phyloP scores from a whole-genome alignment of 64 coral and sea anemone genomes.

The Porites australiensis region DNA sequence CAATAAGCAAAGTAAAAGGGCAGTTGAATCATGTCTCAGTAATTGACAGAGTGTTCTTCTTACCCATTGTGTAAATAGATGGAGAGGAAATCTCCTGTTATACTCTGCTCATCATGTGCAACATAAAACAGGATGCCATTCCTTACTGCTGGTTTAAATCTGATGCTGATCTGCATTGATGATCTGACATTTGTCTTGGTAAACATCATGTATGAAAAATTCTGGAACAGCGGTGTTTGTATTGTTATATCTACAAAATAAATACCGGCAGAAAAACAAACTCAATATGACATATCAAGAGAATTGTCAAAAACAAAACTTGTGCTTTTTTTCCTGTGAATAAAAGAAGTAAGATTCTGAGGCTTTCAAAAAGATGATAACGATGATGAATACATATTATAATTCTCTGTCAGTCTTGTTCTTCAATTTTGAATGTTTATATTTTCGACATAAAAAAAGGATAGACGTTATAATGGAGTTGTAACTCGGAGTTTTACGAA shows the following conservation, averaged over 20 bases:
- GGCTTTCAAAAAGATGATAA: no score
- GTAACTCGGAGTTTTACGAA: no score
- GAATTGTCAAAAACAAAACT: no score
- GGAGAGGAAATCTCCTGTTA: conserved; percentile 73
- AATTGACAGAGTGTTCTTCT: conserved; percentile 3
- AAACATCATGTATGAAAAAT: conserved; percentile 81
- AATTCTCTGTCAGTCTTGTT: no score
- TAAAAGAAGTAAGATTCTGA: no score
- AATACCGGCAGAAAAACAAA: neutral
- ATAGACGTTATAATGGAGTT: no score
- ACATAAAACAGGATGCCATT: conserved; percentile 85
- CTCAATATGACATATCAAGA: neutral
- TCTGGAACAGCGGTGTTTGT: conserved; percentile 54
- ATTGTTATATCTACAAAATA: conserved; percentile 53
- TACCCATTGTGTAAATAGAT: conserved; percentile 85
- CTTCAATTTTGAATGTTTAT: no score
- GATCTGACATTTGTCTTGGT: conserved; percentile 37
- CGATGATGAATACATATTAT: no score
- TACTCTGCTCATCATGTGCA: conserved; percentile 46
- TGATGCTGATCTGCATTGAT: conserved; percentile 62
- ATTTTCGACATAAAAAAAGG: no score
- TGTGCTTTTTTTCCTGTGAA: no score
- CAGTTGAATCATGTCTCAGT: no score
- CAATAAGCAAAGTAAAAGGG: no score
- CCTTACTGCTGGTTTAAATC: conserved; percentile 53